Base-by-base conservation (phyloP, 1,140 invertebrate species). In the Megalopta genalis region DNA sequence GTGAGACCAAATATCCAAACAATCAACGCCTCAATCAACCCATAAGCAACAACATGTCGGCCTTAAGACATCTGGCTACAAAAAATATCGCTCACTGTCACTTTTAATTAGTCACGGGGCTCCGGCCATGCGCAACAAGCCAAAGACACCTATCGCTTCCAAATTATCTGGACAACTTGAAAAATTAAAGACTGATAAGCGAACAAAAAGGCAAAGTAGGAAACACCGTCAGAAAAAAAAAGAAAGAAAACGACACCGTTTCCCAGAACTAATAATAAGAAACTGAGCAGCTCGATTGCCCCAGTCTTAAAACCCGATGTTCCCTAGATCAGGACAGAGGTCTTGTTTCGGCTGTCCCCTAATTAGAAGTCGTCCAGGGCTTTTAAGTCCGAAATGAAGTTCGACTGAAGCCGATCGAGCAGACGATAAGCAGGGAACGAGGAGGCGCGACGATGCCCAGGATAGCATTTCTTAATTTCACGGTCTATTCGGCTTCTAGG, bases 291-390 rank as follows among this genome's bases (percentile, higher is more conserved):
- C 63, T 66, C 74, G 70, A 74, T 77, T 63, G 78, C 60, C 63
- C 84, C 91, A 91, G 90, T 91, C 90, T 90, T 85, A 90, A 84
- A 90, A 91, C 82, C 21, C 49, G 14, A 14, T 46, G 88, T 90
- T 91, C 81, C 88, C 81, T 77, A 77, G 87, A 92, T 92, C 89
- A 90, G 42, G 88, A 79, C 88, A 88, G n/a, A n/a, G 91, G 90
- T 92, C 91, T 91, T 91, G 90, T 89, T 91, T 90, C 91, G 84
- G 90, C 90, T 91, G 88, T 92, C 77, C 80, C 87, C 90, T 92
- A 92, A 92, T 92, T 92, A 91, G 90, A 90, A 89, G 90, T 87
- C 87, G 88, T 91, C 89, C 88, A 32, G 87, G 88, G 89, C 86
- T 79, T 65, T 83, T 72, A 83, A 57, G 81, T 67, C 60, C 59